Percentiles rank a stretch among this genome's conserved stretches.
Evolutionary conservation across 2,113 vertebrate genomes (phyloP).

Genomic region (Chamaetylas fuelleborni): DNA sequence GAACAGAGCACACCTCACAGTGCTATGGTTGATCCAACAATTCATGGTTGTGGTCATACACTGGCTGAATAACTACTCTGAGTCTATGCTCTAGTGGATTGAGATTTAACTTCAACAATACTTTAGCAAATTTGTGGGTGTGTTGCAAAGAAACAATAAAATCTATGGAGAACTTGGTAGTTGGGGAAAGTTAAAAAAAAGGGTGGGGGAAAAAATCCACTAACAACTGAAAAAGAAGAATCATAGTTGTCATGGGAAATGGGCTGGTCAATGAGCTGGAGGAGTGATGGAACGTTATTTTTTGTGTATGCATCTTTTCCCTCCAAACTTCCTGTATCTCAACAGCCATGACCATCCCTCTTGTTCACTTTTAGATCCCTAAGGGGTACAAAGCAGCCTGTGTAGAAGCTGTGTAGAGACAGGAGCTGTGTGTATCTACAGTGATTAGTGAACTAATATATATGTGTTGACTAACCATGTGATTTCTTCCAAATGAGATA

Average conservation of each 20-base stretch:
- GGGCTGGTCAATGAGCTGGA: background rate
- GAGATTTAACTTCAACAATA: background rate
- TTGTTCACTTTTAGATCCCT: background rate
- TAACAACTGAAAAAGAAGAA: background rate
- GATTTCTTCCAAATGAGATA: background rate
- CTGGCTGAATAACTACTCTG: background rate
- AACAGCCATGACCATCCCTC: background rate
- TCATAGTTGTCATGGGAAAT: background rate
- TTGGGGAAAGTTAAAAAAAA: background rate
- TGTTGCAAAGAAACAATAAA: background rate
- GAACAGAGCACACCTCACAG: background rate
- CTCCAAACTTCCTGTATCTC: background rate
- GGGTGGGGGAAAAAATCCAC: rapidly evolving
- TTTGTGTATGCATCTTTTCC: background rate
- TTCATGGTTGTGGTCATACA: background rate
- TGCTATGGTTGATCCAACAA: background rate
- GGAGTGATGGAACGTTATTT: background rate
- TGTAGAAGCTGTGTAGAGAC: background rate
- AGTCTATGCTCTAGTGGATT: background rate
- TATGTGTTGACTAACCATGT: background rate
- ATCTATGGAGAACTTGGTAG: background rate
- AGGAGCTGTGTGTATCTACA: background rate
- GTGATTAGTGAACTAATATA: background rate
- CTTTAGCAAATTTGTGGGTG: background rate
- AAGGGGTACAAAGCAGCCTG: background rate